Base-by-base conservation (phyloP, 2,113 vertebrate genomes). In the Caretta caretta region DNA sequence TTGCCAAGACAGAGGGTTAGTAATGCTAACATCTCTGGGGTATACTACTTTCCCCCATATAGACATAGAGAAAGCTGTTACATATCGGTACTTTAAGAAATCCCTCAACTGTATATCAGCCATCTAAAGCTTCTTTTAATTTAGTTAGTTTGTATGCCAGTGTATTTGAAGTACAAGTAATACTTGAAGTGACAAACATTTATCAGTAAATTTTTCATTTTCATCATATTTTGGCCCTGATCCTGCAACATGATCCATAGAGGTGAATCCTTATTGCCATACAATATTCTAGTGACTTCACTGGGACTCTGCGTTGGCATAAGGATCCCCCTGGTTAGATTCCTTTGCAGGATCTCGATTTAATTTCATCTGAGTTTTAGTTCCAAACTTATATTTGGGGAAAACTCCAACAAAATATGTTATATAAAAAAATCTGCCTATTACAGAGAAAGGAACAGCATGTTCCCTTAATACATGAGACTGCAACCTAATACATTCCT, bases 171-270 rank as follows among this genome's bases (percentile, higher is more conserved):
- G 80, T 14, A 13, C 83, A 69, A 22, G 57, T 4, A 22, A 17
- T 69, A 1, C 42, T 48, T 46, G 11, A 88, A 65, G 10, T 20
- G 35, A 46, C 13, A 42, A 59, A 42, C 12, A 48, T 17, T 35
- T 48, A 12, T 42, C 62, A 65, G 6, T 65, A 10, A 5, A 49
- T 86, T 6, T 76, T 25, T 76, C 22, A 83, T 38, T 3, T 88
- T 24, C 5, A 65, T 4, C 50, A 65, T 8, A 5, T 29, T 80
- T 53, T 19, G 65, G 24, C 65, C 20, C 62, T 51, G 20, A 72
- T n/a, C 62, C 75, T 69, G 24, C 11, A 0, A 0, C 9, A 19
- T 83, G 11, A 83, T 3, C 12, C 25, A 29, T 6, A 3, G 54
- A 46, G 53, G 8, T 19, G 81, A 38, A 2, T 5, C 46, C 62